Base-by-base conservation (phyloP, 1,140 invertebrate genomes). In the Scylla paramamosain region DNA sequence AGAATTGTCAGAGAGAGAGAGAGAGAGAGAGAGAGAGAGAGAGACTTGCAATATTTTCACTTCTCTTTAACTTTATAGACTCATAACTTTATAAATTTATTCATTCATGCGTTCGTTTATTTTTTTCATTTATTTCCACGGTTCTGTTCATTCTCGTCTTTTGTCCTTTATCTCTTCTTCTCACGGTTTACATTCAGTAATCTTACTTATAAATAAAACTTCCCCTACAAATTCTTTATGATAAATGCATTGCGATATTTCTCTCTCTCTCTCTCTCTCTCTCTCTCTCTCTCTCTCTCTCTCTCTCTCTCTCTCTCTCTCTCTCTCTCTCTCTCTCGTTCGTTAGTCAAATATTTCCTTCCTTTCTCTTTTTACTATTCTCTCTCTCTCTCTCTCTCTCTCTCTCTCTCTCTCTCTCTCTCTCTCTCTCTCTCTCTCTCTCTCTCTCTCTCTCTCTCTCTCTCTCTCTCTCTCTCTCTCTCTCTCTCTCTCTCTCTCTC, bases 381-480 rank as follows among this genome's bases (percentile, higher is more conserved):
- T 52, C 48, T 52, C 48, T 52, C 59, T 67, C 59, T 67, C 59
- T 67, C 59, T 67, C 59, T 67, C 59, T 67, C 59, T 67, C 59
- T 67, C 59, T 67, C 59, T 67, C 59, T 67, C 59, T 67, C 59
- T 67, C 59, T 67, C 59, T 67, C 59, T 67, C 87, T 45, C 87
- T 59, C 91, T 92, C 52, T 4, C 8, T 31, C 48, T 31, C 39
- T 59, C 48, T 31, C 91, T 29, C 48, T 32, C 59, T 32, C 45
- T 52, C 90, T 59, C 52, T 59, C 90, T 31, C 52, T 92, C 31
- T 59, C 91, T 31, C 39, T 59, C 48, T 32, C 52, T 25, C 29
- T 48, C 39, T 52, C 29, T 12, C 46, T 91, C 90, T 52, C 90
- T 67, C 52, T 52, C 90, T 91, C 28, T 91, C 28, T 91, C 90